Evolutionary conservation across 2,797 vertebrate genomes (phyloP).

Genomic region (Dermochelys coriacea): DNA sequence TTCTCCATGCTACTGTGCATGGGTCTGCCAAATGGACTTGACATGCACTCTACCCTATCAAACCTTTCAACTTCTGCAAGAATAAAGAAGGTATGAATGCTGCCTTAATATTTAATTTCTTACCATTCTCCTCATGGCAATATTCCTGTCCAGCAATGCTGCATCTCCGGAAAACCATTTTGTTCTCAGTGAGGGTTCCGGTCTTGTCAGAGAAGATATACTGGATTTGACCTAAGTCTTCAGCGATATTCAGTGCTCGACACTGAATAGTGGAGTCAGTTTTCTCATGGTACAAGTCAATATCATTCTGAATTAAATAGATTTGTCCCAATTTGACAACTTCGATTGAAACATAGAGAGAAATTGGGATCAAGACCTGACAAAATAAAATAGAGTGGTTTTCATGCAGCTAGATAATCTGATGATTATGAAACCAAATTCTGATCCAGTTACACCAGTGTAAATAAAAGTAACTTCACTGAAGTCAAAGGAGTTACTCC

Average conservation of each 20-base stretch:
- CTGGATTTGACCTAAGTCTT: slow-evolving; percentile 95
- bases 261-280: slow-evolving; percentile 90
- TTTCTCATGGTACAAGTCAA: slow-evolving; percentile 89
- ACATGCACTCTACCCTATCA: neutral
- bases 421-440: neutral
- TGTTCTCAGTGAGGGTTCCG: slow-evolving; percentile 97
- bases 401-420: slow-evolving; percentile 4
- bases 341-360: slow-evolving; percentile 97
- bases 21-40: neutral
- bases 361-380: slow-evolving; percentile 97
- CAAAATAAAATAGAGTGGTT: neutral
- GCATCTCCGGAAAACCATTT: slow-evolving; percentile 96
- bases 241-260: slow-evolving; percentile 93
- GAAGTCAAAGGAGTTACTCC: neutral
- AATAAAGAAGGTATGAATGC: neutral
- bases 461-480: neutral
- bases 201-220: slow-evolving; percentile 98
- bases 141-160: slow-evolving; percentile 93
- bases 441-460: neutral
- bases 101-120: slow-evolving; percentile 32
- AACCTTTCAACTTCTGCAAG: neutral
- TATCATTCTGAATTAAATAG: slow-evolving; percentile 95
- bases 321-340: slow-evolving; percentile 95
- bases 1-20: neutral
- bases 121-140: slow-evolving; percentile 93